Conservation (phyloP, 2,113 vertebrate genomes). For the Cololabis saira region DNA sequence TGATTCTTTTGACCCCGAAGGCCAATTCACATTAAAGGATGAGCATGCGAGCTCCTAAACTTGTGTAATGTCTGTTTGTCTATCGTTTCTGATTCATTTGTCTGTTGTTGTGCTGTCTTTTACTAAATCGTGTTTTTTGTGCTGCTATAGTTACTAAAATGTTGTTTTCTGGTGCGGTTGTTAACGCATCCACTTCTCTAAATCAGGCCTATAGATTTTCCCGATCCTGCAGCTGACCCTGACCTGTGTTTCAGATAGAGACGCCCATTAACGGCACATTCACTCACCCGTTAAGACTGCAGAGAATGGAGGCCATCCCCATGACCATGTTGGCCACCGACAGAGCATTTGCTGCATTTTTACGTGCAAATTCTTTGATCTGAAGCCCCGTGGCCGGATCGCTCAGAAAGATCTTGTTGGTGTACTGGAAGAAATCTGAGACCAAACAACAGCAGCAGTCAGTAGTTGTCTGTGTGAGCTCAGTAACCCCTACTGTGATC, state of each 20-base stretch:
- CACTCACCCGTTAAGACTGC: conserved; percentile 88
- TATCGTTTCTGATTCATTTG: neutral
- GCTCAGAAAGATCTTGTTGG: conserved; percentile 81
- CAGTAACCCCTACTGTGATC: conserved; percentile 1
- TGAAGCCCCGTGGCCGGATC: conserved; percentile 59
- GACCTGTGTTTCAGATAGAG: neutral
- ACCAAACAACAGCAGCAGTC: conserved; percentile 58
- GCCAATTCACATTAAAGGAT: too few relatives aligned
- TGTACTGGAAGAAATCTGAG: conserved; percentile 84
- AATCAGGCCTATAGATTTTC: neutral
- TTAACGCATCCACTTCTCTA: neutral
- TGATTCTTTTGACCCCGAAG: too few relatives aligned
- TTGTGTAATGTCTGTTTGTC: too few relatives aligned
- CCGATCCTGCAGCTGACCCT: neutral
- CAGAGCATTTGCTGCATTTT: conserved; percentile 87
- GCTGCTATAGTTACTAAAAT: neutral
- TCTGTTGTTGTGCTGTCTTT: neutral
- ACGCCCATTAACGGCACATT: neutral
- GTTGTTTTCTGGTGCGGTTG: too few relatives aligned
- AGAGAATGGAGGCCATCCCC: conserved; percentile 90
- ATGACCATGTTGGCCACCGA: conserved; percentile 89
- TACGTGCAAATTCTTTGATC: conserved; percentile 86
- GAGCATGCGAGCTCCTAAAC: too few relatives aligned
- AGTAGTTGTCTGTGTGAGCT: conserved; percentile 35
- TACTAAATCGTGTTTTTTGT: neutral